A percentile compares a stretch with the other conserved stretches of the same genome.
These are phyloP conservation scores for Bolinopsis microptera DNA, from an alignment of 37 sponge, comb jelly and placozoan genomes.

Conservation along the genomic window DNA sequence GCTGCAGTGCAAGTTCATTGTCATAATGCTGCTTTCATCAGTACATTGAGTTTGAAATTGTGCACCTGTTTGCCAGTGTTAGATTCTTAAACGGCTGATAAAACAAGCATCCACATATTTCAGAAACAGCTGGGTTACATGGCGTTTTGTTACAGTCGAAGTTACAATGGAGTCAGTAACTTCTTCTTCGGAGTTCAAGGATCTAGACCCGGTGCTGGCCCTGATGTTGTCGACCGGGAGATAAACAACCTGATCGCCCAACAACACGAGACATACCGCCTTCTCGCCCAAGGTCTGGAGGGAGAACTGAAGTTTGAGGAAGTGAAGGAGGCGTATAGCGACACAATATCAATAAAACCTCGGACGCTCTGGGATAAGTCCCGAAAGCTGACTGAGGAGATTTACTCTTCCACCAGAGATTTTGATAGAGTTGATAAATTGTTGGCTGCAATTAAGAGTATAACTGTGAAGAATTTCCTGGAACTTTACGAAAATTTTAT, in stretches of 20 bases:
- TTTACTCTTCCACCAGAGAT: neutral
- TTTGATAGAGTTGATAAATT: neutral
- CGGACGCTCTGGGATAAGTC: neutral
- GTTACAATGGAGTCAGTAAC: neutral
- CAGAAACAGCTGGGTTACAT: slow-evolving; percentile 35
- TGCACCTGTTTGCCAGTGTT: too few species aligned
- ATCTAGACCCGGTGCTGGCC: neutral
- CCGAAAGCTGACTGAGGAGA: neutral
- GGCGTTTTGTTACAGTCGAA: neutral
- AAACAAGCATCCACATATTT: too few species aligned
- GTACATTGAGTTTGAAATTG: too few species aligned
- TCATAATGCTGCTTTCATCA: too few species aligned
- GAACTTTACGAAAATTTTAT: neutral
- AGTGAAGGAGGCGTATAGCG: neutral
- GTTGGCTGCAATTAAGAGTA: neutral
- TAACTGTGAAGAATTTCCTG: neutral
- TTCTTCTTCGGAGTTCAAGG: neutral
- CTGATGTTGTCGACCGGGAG: neutral
- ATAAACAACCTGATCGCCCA: neutral
- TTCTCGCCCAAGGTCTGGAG: neutral
- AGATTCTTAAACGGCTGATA: too few species aligned
- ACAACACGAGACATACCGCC: neutral
- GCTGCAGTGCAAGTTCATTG: too few species aligned
- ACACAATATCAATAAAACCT: neutral
- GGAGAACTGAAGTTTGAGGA: neutral